Base-by-base conservation (phyloP, 2,888 invertebrate genomes). In the Phanerotoma sp. region DNA sequence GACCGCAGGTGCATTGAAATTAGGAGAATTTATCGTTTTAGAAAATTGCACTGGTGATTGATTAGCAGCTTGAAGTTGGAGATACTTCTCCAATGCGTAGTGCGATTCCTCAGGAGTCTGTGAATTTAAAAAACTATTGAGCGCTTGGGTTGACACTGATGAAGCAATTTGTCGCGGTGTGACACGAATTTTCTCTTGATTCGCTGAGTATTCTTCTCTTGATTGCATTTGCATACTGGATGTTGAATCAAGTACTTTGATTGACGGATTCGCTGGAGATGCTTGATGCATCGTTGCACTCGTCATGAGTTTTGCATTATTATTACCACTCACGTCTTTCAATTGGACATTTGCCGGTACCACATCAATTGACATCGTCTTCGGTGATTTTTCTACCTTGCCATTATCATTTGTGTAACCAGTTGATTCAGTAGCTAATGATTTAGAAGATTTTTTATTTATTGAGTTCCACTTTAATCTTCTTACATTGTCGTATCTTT, bases 81-180 rank as follows among this genome's bases (percentile, higher is more conserved):
- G 52, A 46, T 67, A 75, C 35, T 65, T 61, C 16, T 72, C 69
- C 25, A 75, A 52, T 9, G 74, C 69, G 10, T 62, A 10, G 15
- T 68, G 63, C 9, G 75, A 74, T 38, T 74, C 74, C 25, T 70
- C 70, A 1, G 73, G 74, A 4, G 74, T 74, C 48, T 62, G 66
- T 1, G 75, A 75, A 16, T 70, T 71, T 2, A 75, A 51, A 28
- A 75, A 73, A 9, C 53, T 61, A 41, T 58, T 64, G 11, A 75
- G 51, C 0, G 75, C 74, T 18, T 55, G 35, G 13, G 37, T 33
- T 3, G 59, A 45, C 13, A 45, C 38, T 18, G 53, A 15, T 20
- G 47, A 20, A n/a, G 20, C 21, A 16, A 37, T 45, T n/a, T 33
- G 21, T 41, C 35, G 21, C 2, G 53, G 11, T n/a, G 16, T 33